Percentiles rank a stretch among this genome's conserved stretches.
Evolutionary conservation across 1,140 invertebrate species (phyloP).

Genomic region (Drosophila leontia): DNA sequence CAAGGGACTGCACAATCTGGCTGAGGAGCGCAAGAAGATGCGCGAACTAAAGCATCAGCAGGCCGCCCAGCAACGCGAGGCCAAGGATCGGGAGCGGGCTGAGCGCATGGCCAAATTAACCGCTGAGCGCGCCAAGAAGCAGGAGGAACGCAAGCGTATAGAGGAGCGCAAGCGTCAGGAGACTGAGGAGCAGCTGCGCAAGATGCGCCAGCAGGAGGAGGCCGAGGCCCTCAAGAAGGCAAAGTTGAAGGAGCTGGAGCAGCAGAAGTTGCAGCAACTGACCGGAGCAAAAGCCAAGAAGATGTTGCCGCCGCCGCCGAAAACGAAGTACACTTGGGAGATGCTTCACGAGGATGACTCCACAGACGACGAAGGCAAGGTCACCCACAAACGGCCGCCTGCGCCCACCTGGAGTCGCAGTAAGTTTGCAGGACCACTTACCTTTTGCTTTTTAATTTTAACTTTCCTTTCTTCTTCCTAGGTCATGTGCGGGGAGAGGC

Average conservation of each 20-base stretch:
- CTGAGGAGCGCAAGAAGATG: slow-evolving; percentile 87
- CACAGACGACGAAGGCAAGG: slow-evolving; percentile 86
- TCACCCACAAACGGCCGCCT: slow-evolving; percentile 85
- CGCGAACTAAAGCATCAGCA: slow-evolving; percentile 87
- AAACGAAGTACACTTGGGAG: slow-evolving; percentile 83
- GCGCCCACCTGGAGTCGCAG: slow-evolving; percentile 86
- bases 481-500: slow-evolving; percentile 62
- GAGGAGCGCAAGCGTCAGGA: slow-evolving; percentile 85
- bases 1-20: slow-evolving; percentile 76
- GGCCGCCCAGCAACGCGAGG: slow-evolving; percentile 86
- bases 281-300: slow-evolving; percentile 59
- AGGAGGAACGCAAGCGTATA: slow-evolving; percentile 84
- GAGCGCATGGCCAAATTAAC: slow-evolving; percentile 86
- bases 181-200: slow-evolving; percentile 86
- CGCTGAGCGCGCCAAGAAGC: slow-evolving; percentile 86
- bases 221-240: slow-evolving; percentile 82
- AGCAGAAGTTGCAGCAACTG: slow-evolving; percentile 65
- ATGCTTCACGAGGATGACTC: slow-evolving; percentile 86
- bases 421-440: slow-evolving; percentile 58
- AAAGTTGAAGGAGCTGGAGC: slow-evolving; percentile 78
- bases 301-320: slow-evolving; percentile 73
- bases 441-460: too few relatives aligned
- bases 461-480: slow-evolving; percentile 19
- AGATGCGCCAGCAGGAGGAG: slow-evolving; percentile 85
- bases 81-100: slow-evolving; percentile 86